Base-by-base conservation (phyloP, 2,888 invertebrate genomes). In the Rotaria magnacalcarata region DNA sequence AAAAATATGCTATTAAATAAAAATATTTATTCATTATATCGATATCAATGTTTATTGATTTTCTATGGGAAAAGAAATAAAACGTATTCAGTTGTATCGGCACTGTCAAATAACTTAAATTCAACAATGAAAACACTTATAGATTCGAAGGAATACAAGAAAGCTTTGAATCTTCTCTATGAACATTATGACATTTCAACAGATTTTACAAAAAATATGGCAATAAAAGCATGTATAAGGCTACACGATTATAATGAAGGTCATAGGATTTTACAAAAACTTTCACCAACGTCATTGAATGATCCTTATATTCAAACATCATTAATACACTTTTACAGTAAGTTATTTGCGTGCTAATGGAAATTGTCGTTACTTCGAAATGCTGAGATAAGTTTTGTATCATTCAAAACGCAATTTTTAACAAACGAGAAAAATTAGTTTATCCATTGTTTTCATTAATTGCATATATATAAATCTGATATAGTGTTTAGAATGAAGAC, bases 221-320 rank as follows among this genome's bases (percentile, higher is more conserved):
- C 75, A 43, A 16, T 75, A 21, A 43, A 43, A 43, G 75, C 75
- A 43, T 75, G 75, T 75, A 41, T 43, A 6, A 43, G 43, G 19
- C n/a, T 75, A 43, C 19, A 24, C 24, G 41, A 75, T 24, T 41
- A 43, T 75, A 4, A 75, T 43, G 41, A 11, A 24, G 43, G 19
- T 14, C 24, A 24, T n/a, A 60, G 8, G 11, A 60, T 60, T n/a
- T 24, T n/a, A 3, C 24, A 60, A 60, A 60, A 27, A n/a, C 60
- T 60, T 60, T 27, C 60, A n/a, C 8, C 11, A 5, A 27, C n/a
- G 27, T 27, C 27, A 60, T 60, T 60, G 2, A 60, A 60, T 10
- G n/a, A 27, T 60, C 10, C 60, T 60, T 60, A n/a, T 60, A 27
- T 60, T 60, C 60, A 60, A 60, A n/a, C 60, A 60, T 60, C 60